Evolutionary conservation across 2,113 vertebrate species (phyloP), one percentile per base, ranked within the genome.

Genomic region (Tupaia chinensis): DNA sequence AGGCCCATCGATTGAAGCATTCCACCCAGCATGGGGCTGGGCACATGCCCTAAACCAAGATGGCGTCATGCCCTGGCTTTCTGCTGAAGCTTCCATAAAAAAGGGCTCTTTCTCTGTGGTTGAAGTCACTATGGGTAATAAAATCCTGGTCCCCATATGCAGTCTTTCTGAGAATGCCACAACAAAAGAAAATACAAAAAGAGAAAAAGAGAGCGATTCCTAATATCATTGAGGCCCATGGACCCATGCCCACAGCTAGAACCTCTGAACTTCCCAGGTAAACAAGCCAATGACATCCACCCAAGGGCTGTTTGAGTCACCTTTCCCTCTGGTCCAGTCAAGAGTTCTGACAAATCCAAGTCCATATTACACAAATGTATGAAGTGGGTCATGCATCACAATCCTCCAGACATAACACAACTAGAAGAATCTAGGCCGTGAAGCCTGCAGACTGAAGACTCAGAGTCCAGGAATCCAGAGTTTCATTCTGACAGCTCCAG

Each of bases 201-300:
- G 32, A 70, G 12, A 68, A 34, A 44, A 22, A 61, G 12, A 23
- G 54, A 56, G 44, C 44, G 60, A 90, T 25, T 34, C 54, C 44
- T 5, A 16, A 14, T 29, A 23, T 7, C n/a, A 6, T 5, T n/a
- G 25, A 69, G 69, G 53, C 6, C n/a, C 54, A 5, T 0, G 12
- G 54, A 73, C 4, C 16, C 69, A 69, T 25, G 20, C 27, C 44
- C 17, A 34, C 27, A 53, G 58, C 29, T 14, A 78, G 87, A 94
- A 20, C 4, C 32, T 44, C 15, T 32, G 13, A 20, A 56, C 56
- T 54, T 83, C 78, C 58, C 4, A n/a, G n/a, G 1, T 32, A 12
- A 77, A 12, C 13, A 32, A 86, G 13, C 60, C 13, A 60, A 19
- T 2, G 9, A 73, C 53, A 88, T 4, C 23, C 14, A 14, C 13